Conservation (phyloP, 2,888 invertebrate genomes). For the Sycophila texana region DNA sequence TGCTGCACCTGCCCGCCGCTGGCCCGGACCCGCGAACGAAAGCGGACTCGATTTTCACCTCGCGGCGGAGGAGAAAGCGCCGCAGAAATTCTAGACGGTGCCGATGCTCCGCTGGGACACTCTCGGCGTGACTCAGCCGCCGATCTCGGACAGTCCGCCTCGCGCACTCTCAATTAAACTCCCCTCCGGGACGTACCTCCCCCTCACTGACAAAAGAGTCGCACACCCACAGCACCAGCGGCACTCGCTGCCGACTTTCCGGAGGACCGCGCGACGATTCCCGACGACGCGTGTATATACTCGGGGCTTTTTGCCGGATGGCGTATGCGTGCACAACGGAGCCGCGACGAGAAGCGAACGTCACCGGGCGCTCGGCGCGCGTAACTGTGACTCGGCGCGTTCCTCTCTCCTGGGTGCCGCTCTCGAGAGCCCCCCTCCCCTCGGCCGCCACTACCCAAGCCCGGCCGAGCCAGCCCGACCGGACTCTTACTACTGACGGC, state of each 20-base stretch:
- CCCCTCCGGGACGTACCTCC: background rate
- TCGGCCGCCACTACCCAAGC: background rate
- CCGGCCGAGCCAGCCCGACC: background rate
- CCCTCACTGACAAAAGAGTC: background rate
- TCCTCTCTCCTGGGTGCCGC: slow-evolving; percentile 22
- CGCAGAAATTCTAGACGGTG: background rate
- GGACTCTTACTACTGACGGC: background rate
- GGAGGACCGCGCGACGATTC: background rate
- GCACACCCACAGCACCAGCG: background rate
- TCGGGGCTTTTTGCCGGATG: no score
- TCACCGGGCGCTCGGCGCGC: slow-evolving; percentile 53
- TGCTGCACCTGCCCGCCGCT: no score
- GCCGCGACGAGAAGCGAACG: slow-evolving; percentile 26
- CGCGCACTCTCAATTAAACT: background rate
- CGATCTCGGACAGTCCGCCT: background rate
- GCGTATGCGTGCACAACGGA: no score
- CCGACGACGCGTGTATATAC: no score
- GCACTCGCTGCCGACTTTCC: background rate
- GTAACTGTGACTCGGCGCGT: slow-evolving; percentile 51
- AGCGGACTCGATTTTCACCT: no score
- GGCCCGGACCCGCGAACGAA: no score
- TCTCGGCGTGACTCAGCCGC: background rate
- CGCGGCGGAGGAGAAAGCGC: background rate
- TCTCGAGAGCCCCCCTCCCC: slow-evolving; percentile 20
- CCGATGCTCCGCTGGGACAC: background rate